Conservation (phyloP, 2,888 invertebrate species). For the Rhimphoctona megacephalus region DNA sequence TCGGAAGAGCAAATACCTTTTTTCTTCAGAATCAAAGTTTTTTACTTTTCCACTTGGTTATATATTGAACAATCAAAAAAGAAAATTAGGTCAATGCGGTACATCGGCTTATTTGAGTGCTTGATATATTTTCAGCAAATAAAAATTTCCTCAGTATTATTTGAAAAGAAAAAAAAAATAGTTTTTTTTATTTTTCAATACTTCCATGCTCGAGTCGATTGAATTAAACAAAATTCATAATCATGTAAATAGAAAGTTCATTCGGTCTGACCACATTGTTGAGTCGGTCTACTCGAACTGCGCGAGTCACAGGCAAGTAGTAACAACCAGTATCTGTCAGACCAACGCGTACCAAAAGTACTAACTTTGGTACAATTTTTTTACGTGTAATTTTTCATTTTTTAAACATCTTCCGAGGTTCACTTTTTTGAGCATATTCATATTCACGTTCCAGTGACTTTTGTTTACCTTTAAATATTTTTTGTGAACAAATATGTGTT, state of each 20-base stretch:
- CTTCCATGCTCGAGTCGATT: neutral
- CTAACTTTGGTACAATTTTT: neutral
- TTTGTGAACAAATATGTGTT: neutral
- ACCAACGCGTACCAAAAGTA: neutral
- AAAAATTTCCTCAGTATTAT: neutral
- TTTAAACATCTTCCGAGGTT: neutral
- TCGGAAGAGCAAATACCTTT: neutral
- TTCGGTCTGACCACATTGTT: slow-evolving; percentile 42
- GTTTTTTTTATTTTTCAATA: neutral
- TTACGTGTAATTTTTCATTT: neutral
- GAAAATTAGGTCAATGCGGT: too few species aligned
- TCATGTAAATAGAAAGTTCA: neutral
- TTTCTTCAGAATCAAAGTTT: too few species aligned
- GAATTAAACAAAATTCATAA: neutral
- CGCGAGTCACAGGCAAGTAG: neutral
- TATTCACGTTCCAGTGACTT: neutral
- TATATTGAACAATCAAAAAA: too few species aligned
- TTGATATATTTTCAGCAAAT: too few species aligned
- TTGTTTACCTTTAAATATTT: neutral
- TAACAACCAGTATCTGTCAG: neutral
- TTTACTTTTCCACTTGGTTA: too few species aligned
- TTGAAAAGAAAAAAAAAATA: neutral
- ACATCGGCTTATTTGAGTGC: too few species aligned
- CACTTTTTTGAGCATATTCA: neutral
- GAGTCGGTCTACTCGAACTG: slow-evolving; percentile 24